Conservation (phyloP, 2,113 vertebrate species). For the Sylvia atricapilla region DNA sequence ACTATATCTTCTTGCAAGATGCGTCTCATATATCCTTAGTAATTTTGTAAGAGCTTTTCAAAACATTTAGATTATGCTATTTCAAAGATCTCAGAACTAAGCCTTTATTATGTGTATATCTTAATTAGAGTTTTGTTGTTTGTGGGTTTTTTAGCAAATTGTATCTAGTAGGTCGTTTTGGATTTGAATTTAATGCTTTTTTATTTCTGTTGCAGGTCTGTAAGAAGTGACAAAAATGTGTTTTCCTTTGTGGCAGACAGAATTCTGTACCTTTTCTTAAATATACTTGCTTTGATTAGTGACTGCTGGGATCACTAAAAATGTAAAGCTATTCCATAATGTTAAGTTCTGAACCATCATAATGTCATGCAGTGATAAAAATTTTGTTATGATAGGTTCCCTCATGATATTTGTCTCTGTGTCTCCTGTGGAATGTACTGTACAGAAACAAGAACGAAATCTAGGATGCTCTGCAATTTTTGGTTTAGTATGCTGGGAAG, state of each 20-base stretch:
- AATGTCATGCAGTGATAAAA: neutral
- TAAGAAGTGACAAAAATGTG: neutral
- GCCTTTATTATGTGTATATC: neutral
- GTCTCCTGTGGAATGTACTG: neutral
- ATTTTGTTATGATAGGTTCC: neutral
- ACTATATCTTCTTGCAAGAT: neutral
- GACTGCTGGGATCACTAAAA: neutral
- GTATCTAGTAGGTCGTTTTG: neutral
- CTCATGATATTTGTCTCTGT: neutral
- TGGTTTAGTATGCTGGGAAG: neutral
- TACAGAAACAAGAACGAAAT: neutral
- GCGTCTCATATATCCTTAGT: neutral
- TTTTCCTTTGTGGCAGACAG: neutral
- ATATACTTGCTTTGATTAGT: neutral
- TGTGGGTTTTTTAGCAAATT: rapidly evolving
- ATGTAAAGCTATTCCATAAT: neutral
- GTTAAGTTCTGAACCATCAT: neutral
- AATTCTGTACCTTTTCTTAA: neutral
- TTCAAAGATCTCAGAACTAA: neutral
- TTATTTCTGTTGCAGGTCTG: neutral
- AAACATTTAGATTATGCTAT: neutral
- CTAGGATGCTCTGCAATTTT: neutral
- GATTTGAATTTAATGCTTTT: neutral
- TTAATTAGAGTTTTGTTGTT: neutral
- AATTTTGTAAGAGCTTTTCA: neutral